A percentile compares a stretch with the other conserved stretches of the same genome.
phyloP scores from a whole-genome alignment of 2,888 invertebrate genomes.

The Mythimna impura region DNA sequence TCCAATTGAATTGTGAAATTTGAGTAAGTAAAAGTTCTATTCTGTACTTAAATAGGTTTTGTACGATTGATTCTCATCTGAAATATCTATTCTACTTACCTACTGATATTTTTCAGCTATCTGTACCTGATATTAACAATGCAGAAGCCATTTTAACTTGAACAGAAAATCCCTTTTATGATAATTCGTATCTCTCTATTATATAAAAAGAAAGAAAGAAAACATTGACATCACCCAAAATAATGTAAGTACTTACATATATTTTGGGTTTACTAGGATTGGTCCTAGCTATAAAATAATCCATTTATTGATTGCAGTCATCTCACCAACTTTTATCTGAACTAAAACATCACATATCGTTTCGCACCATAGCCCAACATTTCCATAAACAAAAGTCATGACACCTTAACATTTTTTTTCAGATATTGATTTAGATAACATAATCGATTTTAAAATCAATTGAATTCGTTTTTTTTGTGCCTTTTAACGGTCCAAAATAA shows the following conservation, averaged over 20 bases:
- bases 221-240: too few species aligned
- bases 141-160: too few species aligned
- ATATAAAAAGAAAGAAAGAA: not conserved
- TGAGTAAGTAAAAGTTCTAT: not conserved
- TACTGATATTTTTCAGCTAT: too few species aligned
- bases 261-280: too few species aligned
- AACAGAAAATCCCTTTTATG: too few species aligned
- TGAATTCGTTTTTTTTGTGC: conserved; percentile 75
- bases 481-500: conserved; percentile 72
- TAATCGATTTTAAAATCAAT: conserved; percentile 81
- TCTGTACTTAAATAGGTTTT: not conserved
- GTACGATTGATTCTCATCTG: conserved; percentile 9
- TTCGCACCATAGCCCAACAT: conserved; percentile 31
- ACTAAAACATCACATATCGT: not conserved
- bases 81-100: too few species aligned
- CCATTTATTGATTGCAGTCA: not conserved
- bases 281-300: too few species aligned
- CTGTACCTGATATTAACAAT: too few species aligned
- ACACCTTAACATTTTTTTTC: conserved; percentile 32
- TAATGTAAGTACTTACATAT: too few species aligned
- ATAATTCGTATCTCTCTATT: too few species aligned
- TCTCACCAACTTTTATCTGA: not conserved
- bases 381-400: conserved; percentile 40
- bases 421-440: conserved; percentile 86
- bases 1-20: conserved; percentile 29